These are phyloP conservation scores for Cottoperca gobio DNA, from an alignment of 2,797 vertebrate species.

Conservation along the genomic window DNA sequence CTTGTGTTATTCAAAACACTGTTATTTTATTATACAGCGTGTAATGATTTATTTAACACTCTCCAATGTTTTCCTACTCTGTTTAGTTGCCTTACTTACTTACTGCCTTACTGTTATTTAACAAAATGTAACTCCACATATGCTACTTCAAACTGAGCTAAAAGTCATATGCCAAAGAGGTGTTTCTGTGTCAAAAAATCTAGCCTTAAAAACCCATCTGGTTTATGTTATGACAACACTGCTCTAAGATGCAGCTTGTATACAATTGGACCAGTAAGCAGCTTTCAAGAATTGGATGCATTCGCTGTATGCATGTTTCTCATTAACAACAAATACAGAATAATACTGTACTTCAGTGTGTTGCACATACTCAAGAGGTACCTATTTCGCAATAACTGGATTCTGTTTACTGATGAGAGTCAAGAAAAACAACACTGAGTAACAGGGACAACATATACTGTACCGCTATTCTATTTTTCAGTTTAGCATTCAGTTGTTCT, in stretches of 20 bases:
- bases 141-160: constrained; percentile 12
- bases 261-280: constrained; percentile 62
- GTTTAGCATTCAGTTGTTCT: not conserved
- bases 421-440: not conserved
- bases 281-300: constrained; percentile 57
- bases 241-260: constrained; percentile 62
- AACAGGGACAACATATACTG: not conserved
- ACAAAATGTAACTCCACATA: constrained; percentile 4
- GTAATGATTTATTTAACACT: constrained; percentile 52
- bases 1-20: constrained; percentile 54
- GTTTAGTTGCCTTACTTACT: constrained; percentile 8
- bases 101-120: constrained; percentile 26
- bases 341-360: constrained; percentile 34
- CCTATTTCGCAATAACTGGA: constrained; percentile 23
- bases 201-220: constrained; percentile 66
- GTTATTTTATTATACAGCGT: constrained; percentile 58
- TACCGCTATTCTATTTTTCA: not conserved
- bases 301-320: constrained; percentile 62
- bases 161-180: constrained; percentile 40
- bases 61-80: not conserved
- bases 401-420: constrained; percentile 24
- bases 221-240: constrained; percentile 72
- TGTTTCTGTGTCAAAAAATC: constrained; percentile 53
- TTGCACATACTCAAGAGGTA: constrained; percentile 41
- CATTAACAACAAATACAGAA: constrained; percentile 49